phyloP scores from a whole-genome alignment of 2,113 vertebrate species.

The Nycticorax nycticorax region DNA sequence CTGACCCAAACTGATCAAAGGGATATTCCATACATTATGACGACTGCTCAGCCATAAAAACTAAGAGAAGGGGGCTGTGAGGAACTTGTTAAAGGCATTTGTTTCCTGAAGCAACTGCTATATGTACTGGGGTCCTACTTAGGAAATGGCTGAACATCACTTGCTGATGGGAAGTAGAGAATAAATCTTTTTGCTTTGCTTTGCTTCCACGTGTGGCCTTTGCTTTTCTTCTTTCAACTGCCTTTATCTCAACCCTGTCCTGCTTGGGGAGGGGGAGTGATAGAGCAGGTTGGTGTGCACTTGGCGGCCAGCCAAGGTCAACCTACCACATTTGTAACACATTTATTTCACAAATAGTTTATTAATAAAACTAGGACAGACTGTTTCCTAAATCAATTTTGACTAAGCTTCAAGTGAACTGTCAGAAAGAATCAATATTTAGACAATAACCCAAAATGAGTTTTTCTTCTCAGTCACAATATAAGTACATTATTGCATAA shows the following conservation, averaged over 20 bases:
- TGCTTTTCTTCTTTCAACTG: not conserved
- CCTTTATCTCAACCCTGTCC: not conserved
- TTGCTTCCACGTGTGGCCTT: fast-evolving
- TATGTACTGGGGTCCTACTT: fast-evolving
- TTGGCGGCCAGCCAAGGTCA: not conserved
- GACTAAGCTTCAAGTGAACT: not conserved
- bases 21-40: fast-evolving
- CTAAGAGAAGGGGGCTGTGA: fast-evolving
- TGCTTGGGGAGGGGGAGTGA: not conserved
- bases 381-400: not conserved
- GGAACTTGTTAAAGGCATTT: fast-evolving
- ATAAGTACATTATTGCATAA: not conserved
- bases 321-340: not conserved
- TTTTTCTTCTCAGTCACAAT: not conserved
- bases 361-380: not conserved
- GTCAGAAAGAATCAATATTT: not conserved
- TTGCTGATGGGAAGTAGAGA: not conserved
- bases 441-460: not conserved
- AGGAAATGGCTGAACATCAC: not conserved
- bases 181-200: not conserved
- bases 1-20: not conserved
- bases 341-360: not conserved
- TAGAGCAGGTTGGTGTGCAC: fast-evolving
- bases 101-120: not conserved
- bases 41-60: not conserved